Percentiles rank a stretch among this genome's conserved stretches.
Conservation (phyloP, 2,888 invertebrate genomes). For the Orthonychiurus folsomi region DNA sequence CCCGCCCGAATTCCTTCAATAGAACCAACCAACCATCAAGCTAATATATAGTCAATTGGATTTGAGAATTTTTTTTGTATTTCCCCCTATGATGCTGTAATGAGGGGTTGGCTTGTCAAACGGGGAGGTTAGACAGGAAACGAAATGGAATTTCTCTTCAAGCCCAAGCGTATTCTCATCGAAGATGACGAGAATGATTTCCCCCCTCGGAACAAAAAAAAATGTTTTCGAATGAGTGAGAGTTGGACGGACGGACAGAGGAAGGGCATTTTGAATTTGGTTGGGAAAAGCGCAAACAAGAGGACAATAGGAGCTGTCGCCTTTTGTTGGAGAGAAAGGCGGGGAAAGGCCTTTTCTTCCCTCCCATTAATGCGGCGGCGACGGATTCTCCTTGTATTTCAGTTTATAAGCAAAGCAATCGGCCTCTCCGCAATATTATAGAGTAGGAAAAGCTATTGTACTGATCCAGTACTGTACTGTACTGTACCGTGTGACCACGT, state of each 20-base stretch:
- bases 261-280: conserved; percentile 14
- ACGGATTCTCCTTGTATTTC: too few relatives aligned
- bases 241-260: background rate
- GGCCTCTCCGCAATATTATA: too few relatives aligned
- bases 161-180: background rate
- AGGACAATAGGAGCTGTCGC: too few relatives aligned
- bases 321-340: too few relatives aligned
- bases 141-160: background rate
- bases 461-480: too few relatives aligned
- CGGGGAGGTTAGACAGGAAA: background rate
- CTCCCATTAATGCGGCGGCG: too few relatives aligned
- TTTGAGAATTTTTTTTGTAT: conserved; percentile 16
- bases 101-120: background rate
- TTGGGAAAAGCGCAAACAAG: too few relatives aligned
- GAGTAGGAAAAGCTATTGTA: too few relatives aligned
- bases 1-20: background rate
- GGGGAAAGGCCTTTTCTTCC: too few relatives aligned
- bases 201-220: conserved; percentile 3
- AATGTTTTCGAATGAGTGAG: conserved; percentile 1
- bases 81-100: background rate
- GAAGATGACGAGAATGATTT: conserved; percentile 6
- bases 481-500: too few relatives aligned
- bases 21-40: background rate
- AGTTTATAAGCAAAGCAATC: too few relatives aligned
- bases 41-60: background rate